phyloP scores from a whole-genome alignment of 2,113 vertebrate species.

The Motacilla tschutschensis region DNA sequence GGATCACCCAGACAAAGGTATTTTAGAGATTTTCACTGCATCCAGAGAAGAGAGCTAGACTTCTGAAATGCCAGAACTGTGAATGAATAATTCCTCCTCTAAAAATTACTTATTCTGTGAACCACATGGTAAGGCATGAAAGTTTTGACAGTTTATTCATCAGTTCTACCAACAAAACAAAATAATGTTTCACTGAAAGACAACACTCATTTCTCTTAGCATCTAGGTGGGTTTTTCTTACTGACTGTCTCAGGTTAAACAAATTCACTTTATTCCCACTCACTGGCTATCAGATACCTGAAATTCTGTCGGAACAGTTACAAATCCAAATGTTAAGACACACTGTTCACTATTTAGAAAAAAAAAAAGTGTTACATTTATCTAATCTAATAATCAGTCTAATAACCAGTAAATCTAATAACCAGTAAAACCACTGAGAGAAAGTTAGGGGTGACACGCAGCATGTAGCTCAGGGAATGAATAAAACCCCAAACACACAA shows the following conservation, averaged over 20 bases:
- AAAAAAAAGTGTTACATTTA: neutral
- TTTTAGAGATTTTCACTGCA: neutral
- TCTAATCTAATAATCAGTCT: neutral
- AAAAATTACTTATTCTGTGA: neutral
- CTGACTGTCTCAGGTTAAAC: neutral
- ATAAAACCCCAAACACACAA: neutral
- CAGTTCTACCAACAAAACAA: conserved; percentile 13
- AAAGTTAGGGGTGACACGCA: neutral
- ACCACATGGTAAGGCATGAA: conserved; percentile 26
- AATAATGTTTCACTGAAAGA: neutral
- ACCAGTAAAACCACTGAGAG: neutral
- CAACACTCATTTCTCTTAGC: neutral
- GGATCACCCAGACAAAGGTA: neutral
- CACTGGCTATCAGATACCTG: neutral
- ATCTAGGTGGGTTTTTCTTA: neutral
- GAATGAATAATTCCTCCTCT: neutral
- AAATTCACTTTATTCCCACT: neutral
- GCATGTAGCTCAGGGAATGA: neutral
- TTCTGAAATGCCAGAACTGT: neutral
- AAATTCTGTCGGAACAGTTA: neutral
- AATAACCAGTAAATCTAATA: neutral
- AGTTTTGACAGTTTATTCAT: conserved; percentile 34
- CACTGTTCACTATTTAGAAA: neutral
- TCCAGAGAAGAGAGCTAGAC: neutral
- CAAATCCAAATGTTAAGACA: neutral